Evolutionary conservation across 2,797 vertebrate species (phyloP), one percentile per base, ranked within the genome.

Genomic region (Centroberyx gerrardi): DNA sequence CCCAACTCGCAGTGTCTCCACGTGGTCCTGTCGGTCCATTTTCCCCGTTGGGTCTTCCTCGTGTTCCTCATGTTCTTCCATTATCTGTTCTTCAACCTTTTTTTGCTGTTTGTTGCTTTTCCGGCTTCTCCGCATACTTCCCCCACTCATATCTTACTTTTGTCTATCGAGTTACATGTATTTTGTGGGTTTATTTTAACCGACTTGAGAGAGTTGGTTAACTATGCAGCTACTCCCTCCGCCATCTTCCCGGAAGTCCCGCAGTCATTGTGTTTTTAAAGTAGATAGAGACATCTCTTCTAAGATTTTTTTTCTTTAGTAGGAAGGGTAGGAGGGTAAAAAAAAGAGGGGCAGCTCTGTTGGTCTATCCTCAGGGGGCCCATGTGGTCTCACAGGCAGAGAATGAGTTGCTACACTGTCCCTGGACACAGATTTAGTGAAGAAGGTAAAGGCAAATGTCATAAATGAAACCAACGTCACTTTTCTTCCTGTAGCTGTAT

Each of bases 401-500:
- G 22, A 1, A 22, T 22, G 22, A 22, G 22, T 22, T 22, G 22
- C 22, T 22, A 1, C 22, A 22, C 22, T 22, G 22, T 22, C 22
- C 22, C 22, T 22, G 22, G 22, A 22, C 22, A 22, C 22, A 22
- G 22, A 22, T 22, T 22, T 22, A 22, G 1, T 22, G 22, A 22
- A 22, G 22, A 22, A 22, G 22, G 22, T 22, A 22, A 22, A 22
- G 22, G 22, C 22, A 22, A 22, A 22, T 22, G 31, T 33, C 6
- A 6, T 33, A 33, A 33, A 33, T 33, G 3, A 6, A 4, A 33
- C 31, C n/a, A n/a, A n/a, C 6, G 0, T 33, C 22, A 60, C 1
- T 53, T 74, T 33, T 58, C n/a, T 38, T 28, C 6, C 0, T 4
- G 1, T 31, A 89, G 93, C 58, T 94, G 15, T 94, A 94, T 28